These are phyloP conservation scores for Hyles euphorbiae DNA, from an alignment of 1,140 invertebrate species.

Conservation along the genomic window DNA sequence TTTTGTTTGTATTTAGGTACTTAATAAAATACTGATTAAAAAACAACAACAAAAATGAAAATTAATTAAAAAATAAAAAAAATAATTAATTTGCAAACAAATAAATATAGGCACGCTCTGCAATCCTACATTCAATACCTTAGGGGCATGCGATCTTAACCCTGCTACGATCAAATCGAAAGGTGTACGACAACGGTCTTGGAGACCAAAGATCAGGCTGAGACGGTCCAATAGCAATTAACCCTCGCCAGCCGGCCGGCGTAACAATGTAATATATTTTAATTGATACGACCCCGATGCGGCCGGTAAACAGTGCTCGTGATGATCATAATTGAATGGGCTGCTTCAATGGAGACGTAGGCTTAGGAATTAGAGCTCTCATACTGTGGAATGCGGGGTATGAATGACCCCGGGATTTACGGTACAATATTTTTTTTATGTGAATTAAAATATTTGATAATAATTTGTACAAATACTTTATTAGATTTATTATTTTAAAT, in stretches of 20 bases:
- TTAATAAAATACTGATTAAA: no score
- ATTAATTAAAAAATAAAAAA: no score
- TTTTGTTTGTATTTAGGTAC: no score
- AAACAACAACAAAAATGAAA: no score
- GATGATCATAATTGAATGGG: constrained; percentile 41
- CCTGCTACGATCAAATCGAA: constrained; percentile 28
- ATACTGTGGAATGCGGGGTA: constrained; percentile 15
- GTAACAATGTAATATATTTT: constrained; percentile 68
- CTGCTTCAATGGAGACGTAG: constrained; percentile 9
- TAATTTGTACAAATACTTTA: no score
- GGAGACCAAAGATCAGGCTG: constrained; percentile 52
- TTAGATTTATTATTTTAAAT: no score
- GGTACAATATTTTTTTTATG: no score
- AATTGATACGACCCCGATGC: constrained; percentile 58
- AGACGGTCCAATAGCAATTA: constrained; percentile 63
- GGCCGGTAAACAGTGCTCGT: constrained; percentile 33
- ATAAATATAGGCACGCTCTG: no score
- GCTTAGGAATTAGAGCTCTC: constrained; percentile 11
- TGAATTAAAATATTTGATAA: no score
- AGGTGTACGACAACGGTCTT: constrained; percentile 38
- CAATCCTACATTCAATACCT: no score
- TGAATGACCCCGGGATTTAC: constrained; percentile 14
- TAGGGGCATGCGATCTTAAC: constrained; percentile 16
- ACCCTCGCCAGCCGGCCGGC: constrained; percentile 41
- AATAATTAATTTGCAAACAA: no score